Base-by-base conservation (phyloP, 2,113 vertebrate species). In the Ciconia maguari region DNA sequence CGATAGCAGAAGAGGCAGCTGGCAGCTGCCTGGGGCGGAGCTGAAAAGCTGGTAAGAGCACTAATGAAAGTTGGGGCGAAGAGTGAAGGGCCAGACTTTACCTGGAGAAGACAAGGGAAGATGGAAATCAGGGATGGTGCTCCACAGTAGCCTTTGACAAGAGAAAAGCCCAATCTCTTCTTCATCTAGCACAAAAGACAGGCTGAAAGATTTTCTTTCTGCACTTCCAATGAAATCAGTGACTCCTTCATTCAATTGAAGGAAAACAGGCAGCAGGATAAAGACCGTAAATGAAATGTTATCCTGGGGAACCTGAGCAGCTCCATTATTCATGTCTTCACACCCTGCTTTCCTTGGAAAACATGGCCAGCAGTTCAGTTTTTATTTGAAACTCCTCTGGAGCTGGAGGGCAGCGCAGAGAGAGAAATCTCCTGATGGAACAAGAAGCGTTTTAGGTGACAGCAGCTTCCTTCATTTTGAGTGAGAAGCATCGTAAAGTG, bases 21-120 rank as follows among this genome's bases (percentile, higher is more conserved):
- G 89, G 32, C 85, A 92, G 91, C 79, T 97, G 92, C 41, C 32
- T 52, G 46, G 24, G 32, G 66, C 48, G 62, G 61, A 95, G 64
- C 79, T 82, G 58, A 70, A 93, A 90, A 81, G 26, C 52, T 82
- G 58, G 32, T 16, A 85, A 60, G 71, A 81, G 13, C n/a, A 64
- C 29, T 54, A 34, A 70, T 20, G 57, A 68, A 86, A 82, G 44
- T 6, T 0, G 0, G 15, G 81, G 14, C 0, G 0, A 70, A 65
- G n/a, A 88, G 13, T 34, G 27, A 65, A 61, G 49, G 25, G 18
- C 24, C 34, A 60, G 69, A 90, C 12, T 78, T 51, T 26, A 46
- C 36, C 24, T 7, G 3, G 14, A 85, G 61, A 72, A 78, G 32
- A 57, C 42, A 78, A 26, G 9, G 15, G 38, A 83, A 80, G 29